Evolutionary conservation across 1,140 invertebrate species (phyloP), one percentile per base, ranked within the genome.

Genomic region (Gryllus bimaculatus): DNA sequence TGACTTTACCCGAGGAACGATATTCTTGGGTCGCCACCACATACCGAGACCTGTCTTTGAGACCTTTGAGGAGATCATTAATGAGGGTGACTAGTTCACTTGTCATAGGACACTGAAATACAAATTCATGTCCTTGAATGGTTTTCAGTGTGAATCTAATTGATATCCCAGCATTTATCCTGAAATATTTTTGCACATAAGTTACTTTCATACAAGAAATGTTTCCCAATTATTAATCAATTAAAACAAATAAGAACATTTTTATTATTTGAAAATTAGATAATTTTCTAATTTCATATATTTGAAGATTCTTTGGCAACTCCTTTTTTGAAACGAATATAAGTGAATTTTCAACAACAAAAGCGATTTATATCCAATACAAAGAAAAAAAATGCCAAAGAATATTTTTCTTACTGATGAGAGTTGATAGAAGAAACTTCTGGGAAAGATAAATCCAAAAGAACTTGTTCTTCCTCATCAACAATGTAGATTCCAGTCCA

Each of bases 401-500:
- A 7, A 39, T 39, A 66, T 8, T n/a, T 15, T 21, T 26, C 78
- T 79, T 79, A 79, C 79, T 79, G 76, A 8, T 79, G 75, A 48
- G 21, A 15, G 48, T 20, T 74, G 8, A 79, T 75, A n/a, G 74
- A 84, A 26, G 91, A 92, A 20, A 97, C 91, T 87, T 97, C 95
- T 15, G 93, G 90, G 86, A 94, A 98, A 26, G 92, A 92, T 79
- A 98, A 89, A 89, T 98, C 95, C 47, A 96, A 84, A 12, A 98
- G 87, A 81, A 98, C 94, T 86, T 95, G 93, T 86, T 98, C 96
- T 81, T 95, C 91, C 85, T 97, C 94, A 86, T 97, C 95, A 0
- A 98, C 94, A 75, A 95, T 91, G 83, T 93, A 95, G 78, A 97
- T 90, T 8, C 96, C 97, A 20, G 94, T 95, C 91, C 96, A 96